Evolutionary conservation across 2,797 vertebrate species (phyloP).

Genomic region (Intellagama lesueurii): DNA sequence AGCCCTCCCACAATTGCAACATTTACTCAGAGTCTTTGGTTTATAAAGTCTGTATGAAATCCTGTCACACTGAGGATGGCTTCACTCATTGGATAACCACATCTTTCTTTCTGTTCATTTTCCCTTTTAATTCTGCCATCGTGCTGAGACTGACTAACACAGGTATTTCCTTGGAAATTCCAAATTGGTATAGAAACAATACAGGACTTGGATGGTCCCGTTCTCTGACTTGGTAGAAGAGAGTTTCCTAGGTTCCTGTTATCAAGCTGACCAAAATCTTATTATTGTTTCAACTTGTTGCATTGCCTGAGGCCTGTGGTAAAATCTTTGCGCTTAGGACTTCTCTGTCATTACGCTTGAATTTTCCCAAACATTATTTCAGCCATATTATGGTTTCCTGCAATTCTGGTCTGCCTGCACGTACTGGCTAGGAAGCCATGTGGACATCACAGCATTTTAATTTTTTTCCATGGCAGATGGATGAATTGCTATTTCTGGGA

Average conservation of each 20-base stretch:
- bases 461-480: neutral
- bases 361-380: neutral
- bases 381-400: slow-evolving; percentile 1
- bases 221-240: neutral
- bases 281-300: neutral
- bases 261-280: neutral
- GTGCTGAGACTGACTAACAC: too few species aligned
- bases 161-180: too few species aligned
- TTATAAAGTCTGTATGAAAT: too few species aligned
- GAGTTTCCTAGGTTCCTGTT: neutral
- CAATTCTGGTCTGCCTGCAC: neutral
- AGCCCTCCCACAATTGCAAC: too few species aligned
- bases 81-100: too few species aligned
- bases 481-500: slow-evolving; percentile 12
- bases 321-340: neutral
- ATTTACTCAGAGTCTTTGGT: too few species aligned
- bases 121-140: too few species aligned
- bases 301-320: neutral
- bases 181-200: neutral
- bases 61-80: too few species aligned
- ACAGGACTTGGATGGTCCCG: neutral
- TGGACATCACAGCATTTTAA: neutral
- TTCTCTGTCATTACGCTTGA: neutral
- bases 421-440: neutral
- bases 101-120: too few species aligned